Conservation (phyloP, 2,888 invertebrate species). For the Trichogramma evanescens region DNA sequence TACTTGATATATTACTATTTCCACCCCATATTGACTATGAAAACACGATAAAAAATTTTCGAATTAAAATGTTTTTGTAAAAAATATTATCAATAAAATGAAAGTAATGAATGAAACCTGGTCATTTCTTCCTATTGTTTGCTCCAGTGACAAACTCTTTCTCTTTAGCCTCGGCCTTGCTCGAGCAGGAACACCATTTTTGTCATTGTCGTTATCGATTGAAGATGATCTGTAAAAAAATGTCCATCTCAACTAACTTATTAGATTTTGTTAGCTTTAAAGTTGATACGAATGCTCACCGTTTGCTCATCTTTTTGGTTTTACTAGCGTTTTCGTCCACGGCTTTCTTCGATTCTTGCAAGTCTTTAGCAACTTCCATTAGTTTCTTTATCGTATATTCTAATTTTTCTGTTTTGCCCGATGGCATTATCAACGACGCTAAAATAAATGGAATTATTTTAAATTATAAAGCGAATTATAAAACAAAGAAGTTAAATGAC, state of each 20-base stretch:
- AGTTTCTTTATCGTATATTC: slow-evolving; percentile 42
- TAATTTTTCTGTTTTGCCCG: slow-evolving; percentile 39
- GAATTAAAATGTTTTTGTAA: slow-evolving; percentile 28
- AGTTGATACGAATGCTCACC: slow-evolving; percentile 26
- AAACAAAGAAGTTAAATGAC: no score
- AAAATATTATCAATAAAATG: not conserved
- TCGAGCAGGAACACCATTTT: slow-evolving; percentile 42
- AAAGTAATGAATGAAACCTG: slow-evolving; percentile 21
- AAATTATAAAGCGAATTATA: not conserved
- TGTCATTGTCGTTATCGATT: slow-evolving; percentile 53
- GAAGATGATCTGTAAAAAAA: slow-evolving; percentile 56
- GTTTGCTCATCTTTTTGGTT: slow-evolving; percentile 40
- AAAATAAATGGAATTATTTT: slow-evolving; percentile 3
- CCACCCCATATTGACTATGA: slow-evolving; percentile 70
- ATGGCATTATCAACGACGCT: slow-evolving; percentile 31
- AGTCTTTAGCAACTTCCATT: slow-evolving; percentile 42
- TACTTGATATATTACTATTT: slow-evolving; percentile 76
- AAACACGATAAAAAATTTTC: not conserved
- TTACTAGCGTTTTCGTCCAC: slow-evolving; percentile 35
- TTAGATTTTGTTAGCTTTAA: not conserved
- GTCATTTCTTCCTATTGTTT: slow-evolving; percentile 50
- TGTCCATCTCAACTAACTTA: not conserved
- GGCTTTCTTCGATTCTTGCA: slow-evolving; percentile 41
- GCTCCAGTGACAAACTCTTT: slow-evolving; percentile 67
- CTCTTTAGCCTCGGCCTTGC: slow-evolving; percentile 57